Conservation (phyloP, 2,797 vertebrate genomes). For the Dicrostonyx torquatus region DNA sequence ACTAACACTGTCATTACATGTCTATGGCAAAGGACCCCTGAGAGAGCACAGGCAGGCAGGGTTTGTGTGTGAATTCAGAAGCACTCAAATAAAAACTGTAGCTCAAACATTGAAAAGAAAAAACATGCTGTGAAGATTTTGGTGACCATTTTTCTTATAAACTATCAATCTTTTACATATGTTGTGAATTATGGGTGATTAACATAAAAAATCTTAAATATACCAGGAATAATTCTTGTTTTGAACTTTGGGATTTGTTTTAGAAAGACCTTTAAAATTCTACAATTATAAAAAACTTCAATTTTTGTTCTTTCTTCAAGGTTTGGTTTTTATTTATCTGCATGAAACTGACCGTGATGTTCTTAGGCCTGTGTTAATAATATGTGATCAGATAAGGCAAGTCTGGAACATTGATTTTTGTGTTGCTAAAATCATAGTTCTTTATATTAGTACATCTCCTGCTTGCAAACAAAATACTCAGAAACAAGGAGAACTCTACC, state of each 20-base stretch:
- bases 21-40: neutral
- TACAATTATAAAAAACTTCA: constrained; percentile 11
- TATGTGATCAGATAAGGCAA: neutral
- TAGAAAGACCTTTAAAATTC: neutral
- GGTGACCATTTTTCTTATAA: constrained; percentile 38
- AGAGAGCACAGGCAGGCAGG: neutral
- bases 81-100: constrained; percentile 52
- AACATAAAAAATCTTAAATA: constrained; percentile 23
- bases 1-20: constrained; percentile 33
- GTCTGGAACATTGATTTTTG: constrained; percentile 19
- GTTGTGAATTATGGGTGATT: neutral
- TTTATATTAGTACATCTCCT: constrained; percentile 41
- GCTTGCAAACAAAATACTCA: neutral
- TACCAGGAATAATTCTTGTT: neutral
- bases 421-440: constrained; percentile 10
- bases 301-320: neutral
- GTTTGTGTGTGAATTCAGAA: constrained; percentile 50
- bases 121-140: constrained; percentile 43
- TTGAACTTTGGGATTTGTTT: constrained; percentile 50
- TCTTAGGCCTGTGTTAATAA: constrained; percentile 16
- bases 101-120: constrained; percentile 46
- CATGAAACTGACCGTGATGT: constrained; percentile 19
- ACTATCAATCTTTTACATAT: neutral
- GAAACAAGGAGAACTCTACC: constrained; percentile 21
- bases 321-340: neutral